Percentiles rank a stretch among this genome's conserved stretches.
Conservation (phyloP, 2,888 invertebrate species). For the Pandemis corylana region DNA sequence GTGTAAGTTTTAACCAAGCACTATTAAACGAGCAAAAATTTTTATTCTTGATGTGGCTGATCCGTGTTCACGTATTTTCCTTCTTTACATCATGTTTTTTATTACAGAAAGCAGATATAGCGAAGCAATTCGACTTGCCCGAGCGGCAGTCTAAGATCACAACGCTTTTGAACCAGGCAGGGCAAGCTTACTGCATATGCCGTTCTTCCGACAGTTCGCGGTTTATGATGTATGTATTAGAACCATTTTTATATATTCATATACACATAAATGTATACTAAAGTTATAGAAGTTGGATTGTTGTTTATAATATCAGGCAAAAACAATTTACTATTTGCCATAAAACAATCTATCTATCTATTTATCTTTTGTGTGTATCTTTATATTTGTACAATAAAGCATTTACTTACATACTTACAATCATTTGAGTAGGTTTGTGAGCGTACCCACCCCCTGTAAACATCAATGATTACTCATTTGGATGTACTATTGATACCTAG, state of each 20-base stretch:
- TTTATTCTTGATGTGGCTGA: background rate
- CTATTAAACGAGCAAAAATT: background rate
- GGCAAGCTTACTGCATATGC: slow-evolving; percentile 97
- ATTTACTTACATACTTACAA: too few species aligned
- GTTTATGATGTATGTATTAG: slow-evolving; percentile 95
- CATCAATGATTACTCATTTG: too few species aligned
- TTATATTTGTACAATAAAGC: too few species aligned
- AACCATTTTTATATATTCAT: background rate
- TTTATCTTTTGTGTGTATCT: too few species aligned
- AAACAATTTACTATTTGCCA: too few species aligned
- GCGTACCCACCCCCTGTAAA: too few species aligned
- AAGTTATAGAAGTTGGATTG: too few species aligned
- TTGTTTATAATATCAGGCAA: too few species aligned
- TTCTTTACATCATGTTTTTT: slow-evolving; percentile 18
- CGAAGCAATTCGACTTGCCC: slow-evolving; percentile 94
- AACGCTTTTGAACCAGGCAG: slow-evolving; percentile 93
- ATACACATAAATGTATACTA: too few species aligned
- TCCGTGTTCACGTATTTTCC: slow-evolving; percentile 16
- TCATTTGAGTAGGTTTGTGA: too few species aligned
- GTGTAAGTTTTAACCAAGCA: slow-evolving; percentile 61
- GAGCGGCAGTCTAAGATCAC: slow-evolving; percentile 96
- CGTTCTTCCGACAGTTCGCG: slow-evolving; percentile 96
- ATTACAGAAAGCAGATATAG: slow-evolving; percentile 93
- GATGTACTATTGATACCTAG: slow-evolving; percentile 70
- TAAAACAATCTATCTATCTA: too few species aligned